Conservation (phyloP, 2,797 vertebrate genomes). For the Pseudomugil tenellus region DNA sequence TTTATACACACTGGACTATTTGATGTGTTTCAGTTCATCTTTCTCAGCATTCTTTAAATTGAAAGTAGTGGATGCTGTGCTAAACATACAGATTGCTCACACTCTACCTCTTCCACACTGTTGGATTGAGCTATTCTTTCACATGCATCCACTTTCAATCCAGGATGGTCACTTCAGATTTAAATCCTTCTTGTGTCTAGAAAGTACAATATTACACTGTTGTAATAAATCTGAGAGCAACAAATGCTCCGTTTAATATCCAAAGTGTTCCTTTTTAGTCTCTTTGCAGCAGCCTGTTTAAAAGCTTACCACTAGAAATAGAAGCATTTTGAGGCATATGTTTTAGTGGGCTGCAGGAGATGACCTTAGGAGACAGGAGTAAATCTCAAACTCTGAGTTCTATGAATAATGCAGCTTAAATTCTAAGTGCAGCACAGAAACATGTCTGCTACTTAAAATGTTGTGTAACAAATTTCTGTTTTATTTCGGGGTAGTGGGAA, state of each 20-base stretch:
- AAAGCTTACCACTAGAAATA: slow-evolving; percentile 65
- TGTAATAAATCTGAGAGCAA: slow-evolving; percentile 75
- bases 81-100: not conserved
- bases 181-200: slow-evolving; percentile 69
- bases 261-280: slow-evolving; percentile 66
- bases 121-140: slow-evolving; percentile 56
- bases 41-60: slow-evolving; percentile 19
- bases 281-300: slow-evolving; percentile 53
- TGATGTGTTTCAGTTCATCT: slow-evolving; percentile 21
- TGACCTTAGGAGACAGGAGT: slow-evolving; percentile 44
- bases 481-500: not conserved
- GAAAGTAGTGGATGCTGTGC: slow-evolving; percentile 19
- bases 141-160: slow-evolving; percentile 56
- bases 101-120: slow-evolving; percentile 45
- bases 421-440: slow-evolving; percentile 17
- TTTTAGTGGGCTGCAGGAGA: slow-evolving; percentile 25
- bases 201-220: slow-evolving; percentile 50
- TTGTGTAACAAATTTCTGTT: slow-evolving; percentile 6
- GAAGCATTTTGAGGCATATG: slow-evolving; percentile 38
- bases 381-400: slow-evolving; percentile 24
- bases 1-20: slow-evolving; percentile 16
- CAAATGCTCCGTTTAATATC: slow-evolving; percentile 68
- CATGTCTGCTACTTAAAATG: slow-evolving; percentile 12
- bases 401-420: slow-evolving; percentile 29
- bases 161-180: slow-evolving; percentile 66